Evolutionary conservation across 2,888 invertebrate genomes (phyloP).

Genomic region (Agrenia bidenticulata): DNA sequence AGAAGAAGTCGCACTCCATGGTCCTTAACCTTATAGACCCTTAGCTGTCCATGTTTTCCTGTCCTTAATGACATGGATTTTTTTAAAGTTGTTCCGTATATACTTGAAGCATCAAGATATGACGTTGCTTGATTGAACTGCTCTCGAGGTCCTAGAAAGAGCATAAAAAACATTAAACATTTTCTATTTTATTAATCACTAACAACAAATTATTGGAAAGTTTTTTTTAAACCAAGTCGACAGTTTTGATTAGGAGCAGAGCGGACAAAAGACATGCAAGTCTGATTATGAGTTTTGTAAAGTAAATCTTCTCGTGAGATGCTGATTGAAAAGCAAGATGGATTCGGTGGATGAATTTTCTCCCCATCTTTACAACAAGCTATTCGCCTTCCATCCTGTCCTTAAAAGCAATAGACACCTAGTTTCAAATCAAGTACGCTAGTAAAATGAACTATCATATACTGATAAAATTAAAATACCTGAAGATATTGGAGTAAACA

Average conservation of each 20-base stretch:
- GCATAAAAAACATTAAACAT: not conserved
- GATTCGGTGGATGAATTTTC: not conserved
- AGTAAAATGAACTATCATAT: not conserved
- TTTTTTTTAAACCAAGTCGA: slow-evolving; percentile 22
- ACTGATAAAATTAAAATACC: not conserved
- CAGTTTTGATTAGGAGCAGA: not conserved
- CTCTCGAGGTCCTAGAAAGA: slow-evolving; percentile 68
- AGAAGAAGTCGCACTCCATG: slow-evolving; percentile 55
- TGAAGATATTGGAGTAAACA: slow-evolving; percentile 69
- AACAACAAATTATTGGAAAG: not conserved
- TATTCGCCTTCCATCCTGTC: not conserved
- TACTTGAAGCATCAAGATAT: slow-evolving; percentile 79
- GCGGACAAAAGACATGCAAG: not conserved
- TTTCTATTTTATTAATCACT: not conserved
- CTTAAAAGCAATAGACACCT: not conserved
- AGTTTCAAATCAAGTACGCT: not conserved
- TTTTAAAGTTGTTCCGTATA: slow-evolving; percentile 69
- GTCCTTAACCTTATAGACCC: too few species aligned
- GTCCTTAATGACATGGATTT: slow-evolving; percentile 49
- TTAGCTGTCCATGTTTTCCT: slow-evolving; percentile 17
- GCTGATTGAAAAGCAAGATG: not conserved
- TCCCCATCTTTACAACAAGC: not conserved
- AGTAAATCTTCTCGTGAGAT: not conserved
- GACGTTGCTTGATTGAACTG: slow-evolving; percentile 78
- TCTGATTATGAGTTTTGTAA: not conserved